phyloP scores from a whole-genome alignment of 2,888 invertebrate genomes.

The Diachrysia chrysitis region DNA sequence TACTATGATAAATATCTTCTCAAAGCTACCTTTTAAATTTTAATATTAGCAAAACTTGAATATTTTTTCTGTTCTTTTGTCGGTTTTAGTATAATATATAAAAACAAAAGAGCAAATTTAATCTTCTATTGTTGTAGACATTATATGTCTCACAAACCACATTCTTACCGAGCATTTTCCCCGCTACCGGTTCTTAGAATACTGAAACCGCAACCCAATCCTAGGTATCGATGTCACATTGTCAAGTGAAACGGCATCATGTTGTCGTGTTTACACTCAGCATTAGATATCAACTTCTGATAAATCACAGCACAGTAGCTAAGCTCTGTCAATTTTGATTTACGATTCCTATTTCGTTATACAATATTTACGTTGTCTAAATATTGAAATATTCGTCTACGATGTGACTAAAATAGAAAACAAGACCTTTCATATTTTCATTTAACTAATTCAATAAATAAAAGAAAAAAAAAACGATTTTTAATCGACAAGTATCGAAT shows the following conservation, averaged over 20 bases:
- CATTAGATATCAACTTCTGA: conserved; percentile 46
- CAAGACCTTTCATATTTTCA: no score
- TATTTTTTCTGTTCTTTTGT: no score
- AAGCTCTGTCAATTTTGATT: conserved; percentile 13
- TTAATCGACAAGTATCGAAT: not conserved
- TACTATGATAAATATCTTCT: no score
- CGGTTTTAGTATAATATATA: not conserved
- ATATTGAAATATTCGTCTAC: not conserved
- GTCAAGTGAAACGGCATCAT: conserved; percentile 58
- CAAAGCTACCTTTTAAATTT: no score
- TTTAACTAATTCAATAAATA: no score
- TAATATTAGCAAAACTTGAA: no score
- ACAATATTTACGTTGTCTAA: not conserved
- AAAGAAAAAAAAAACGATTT: not conserved
- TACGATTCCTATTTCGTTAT: not conserved
- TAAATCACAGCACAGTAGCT: conserved; percentile 29
- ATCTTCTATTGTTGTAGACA: not conserved
- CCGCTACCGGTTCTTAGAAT: conserved; percentile 14
- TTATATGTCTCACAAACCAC: not conserved
- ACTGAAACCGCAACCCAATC: conserved; percentile 35
- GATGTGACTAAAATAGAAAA: not conserved
- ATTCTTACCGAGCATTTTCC: not conserved
- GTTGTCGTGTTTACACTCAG: conserved; percentile 49
- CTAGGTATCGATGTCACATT: conserved; percentile 59
- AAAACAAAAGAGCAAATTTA: not conserved